Evolutionary conservation across 2,113 vertebrate genomes (phyloP), one percentile per base, ranked within the genome.

Genomic region (Podilymbus podiceps): DNA sequence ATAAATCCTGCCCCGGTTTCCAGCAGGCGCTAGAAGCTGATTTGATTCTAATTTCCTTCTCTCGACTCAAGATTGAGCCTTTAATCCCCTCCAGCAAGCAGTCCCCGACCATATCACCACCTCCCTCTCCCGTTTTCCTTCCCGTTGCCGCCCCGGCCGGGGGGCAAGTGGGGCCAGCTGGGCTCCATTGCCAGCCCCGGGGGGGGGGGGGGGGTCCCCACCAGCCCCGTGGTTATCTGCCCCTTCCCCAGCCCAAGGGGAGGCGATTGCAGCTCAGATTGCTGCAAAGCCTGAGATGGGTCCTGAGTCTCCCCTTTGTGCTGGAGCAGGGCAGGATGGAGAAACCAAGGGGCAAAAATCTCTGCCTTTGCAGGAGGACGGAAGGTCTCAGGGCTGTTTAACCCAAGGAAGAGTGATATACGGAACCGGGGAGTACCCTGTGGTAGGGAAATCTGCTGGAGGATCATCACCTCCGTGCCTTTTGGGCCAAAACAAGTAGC

Each of bases 31-130:
- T 85, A 72, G 71, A 78, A 83, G 42, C 28, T 42, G 90, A 94
- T 93, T 96, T 81, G 56, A 87, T 91, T 95, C 93, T 78, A 66
- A 95, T 97, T 97, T 95, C 94, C 95, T 91, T 81, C 92, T 91
- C 94, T 67, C 20, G n/a, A 83, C 69, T 85, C 78, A 30, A 55
- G 68, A 82, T 2, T 93, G 94, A 95, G 85, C 91, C 89, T 84
- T 96, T 96, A 95, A 95, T 96, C 94, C 86, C 66, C n/a, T 28
- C 58, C 83, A 78, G 66, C 91, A 58, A 82, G 78, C 73, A 77
- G 50, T 20, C 64, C 60, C 79, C 5, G 13, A 66, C 50, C 25
- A 1, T 47, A 27, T 55, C 75, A 30, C 92, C 78, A 38, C 83
- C 82, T 35, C 42, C 58, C 49, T 72, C 59, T 63, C 44, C 87